Evolutionary conservation across 2,888 invertebrate genomes (phyloP).

Genomic region (Synanthedon tipuliformis): DNA sequence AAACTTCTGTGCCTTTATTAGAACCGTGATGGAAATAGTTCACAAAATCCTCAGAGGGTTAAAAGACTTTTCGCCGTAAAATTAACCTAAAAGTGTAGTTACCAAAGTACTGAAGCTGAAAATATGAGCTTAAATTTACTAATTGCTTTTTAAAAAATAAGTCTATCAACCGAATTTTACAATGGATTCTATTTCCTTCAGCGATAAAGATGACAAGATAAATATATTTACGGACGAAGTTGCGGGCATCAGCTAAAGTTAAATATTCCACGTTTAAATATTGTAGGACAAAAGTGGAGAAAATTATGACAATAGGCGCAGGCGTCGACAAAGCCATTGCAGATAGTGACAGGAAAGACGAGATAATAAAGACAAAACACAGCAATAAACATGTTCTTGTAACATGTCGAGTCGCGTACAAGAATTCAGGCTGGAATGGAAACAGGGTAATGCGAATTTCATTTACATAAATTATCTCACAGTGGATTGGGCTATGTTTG

Average conservation of each 20-base stretch:
- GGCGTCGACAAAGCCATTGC: constrained; percentile 17
- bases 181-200: no score
- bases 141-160: no score
- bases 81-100: no score
- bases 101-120: no score
- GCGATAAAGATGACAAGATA: no score
- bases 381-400: constrained; percentile 51
- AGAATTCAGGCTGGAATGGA: constrained; percentile 34
- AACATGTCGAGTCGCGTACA: constrained; percentile 40
- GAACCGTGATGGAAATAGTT: constrained; percentile 49
- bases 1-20: constrained; percentile 60
- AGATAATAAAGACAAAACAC: constrained; percentile 56
- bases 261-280: no score
- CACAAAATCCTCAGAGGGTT: constrained; percentile 20
- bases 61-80: no score
- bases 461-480: constrained; percentile 64
- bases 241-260: no score
- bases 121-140: no score
- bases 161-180: no score
- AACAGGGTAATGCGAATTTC: constrained; percentile 60
- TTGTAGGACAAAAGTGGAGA: constrained; percentile 11
- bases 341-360: constrained; percentile 41
- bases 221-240: no score
- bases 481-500: constrained; percentile 37
- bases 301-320: constrained; percentile 37